Base-by-base conservation (phyloP, 1,140 invertebrate species). In the Drosophila takahashii region DNA sequence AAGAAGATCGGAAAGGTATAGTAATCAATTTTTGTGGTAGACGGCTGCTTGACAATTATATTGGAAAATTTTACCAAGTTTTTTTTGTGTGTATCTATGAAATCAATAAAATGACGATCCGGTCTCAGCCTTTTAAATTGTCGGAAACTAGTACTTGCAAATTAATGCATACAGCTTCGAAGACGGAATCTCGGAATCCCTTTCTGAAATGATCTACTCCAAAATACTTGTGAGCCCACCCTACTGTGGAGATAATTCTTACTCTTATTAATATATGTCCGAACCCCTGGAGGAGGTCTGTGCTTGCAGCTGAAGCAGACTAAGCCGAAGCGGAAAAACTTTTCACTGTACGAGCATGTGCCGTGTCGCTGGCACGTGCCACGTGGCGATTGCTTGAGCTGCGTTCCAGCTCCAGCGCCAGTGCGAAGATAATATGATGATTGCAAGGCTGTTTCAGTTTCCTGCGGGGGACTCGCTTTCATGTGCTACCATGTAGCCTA, bases 381-480 rank as follows among this genome's bases (percentile, higher is more conserved):
- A 57, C 72, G 45, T 70, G 62, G 48, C 66, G 42, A 70, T 39
- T 26, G 41, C 34, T n/a, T 29, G 13, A 48, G 42, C 50, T 39
- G 10, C 39, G 44, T 57, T 52, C 32, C 50, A 53, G 44, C 29
- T 36, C 26, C 29, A 57, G 60, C 70, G 76, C 52, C 53, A 69
- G 76, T 71, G 79, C 34, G 39, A 56, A 60, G 64, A 42, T 54
- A 59, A 59, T 71, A 42, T 37, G 52, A 54, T 42, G 56, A 54
- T 70, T 58, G 65, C 59, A 36, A 50, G 56, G 62, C 59, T 47
- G 80, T 32, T 47, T 47, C 61, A 72, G 69, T 42, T 77, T 85
- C 77, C 81, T 80, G 64, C 32, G 69, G 34, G 70, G 73, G 65
- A 81, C 51, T 66, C 50, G 34, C 71, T 86, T 81, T 67, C 48